Conservation (phyloP, 2,797 vertebrate genomes). For the Nannoperca australis region DNA sequence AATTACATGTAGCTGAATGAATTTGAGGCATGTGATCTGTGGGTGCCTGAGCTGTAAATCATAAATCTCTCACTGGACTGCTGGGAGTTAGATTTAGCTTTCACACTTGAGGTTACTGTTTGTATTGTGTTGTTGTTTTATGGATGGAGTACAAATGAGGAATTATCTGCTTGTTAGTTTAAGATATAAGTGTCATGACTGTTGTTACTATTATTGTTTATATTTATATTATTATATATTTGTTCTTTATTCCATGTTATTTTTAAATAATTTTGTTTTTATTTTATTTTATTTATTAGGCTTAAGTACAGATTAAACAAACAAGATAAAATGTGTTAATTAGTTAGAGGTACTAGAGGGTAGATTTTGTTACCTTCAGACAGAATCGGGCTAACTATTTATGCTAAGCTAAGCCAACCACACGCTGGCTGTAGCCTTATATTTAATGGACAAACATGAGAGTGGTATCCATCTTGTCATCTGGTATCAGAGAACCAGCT, state of each 20-base stretch:
- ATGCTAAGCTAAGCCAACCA: neutral
- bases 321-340: too few relatives aligned
- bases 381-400: neutral
- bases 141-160: constrained; percentile 2
- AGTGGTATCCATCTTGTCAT: neutral
- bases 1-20: constrained; percentile 42
- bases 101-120: constrained; percentile 30
- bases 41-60: constrained; percentile 8
- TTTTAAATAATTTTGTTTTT: neutral
- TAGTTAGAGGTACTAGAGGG: too few relatives aligned
- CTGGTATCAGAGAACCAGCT: neutral
- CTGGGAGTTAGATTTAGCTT: constrained; percentile 36
- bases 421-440: neutral
- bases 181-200: neutral
- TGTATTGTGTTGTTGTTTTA: constrained; percentile 13
- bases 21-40: constrained; percentile 34
- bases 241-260: neutral
- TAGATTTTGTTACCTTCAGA: too few relatives aligned
- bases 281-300: neutral
- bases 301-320: too few relatives aligned
- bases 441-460: neutral
- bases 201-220: neutral
- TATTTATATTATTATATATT: neutral
- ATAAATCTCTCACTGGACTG: constrained; percentile 25
- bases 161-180: constrained; percentile 10